Evolutionary conservation across 2,888 invertebrate genomes (phyloP).

Genomic region (Eupithecia insigniata): DNA sequence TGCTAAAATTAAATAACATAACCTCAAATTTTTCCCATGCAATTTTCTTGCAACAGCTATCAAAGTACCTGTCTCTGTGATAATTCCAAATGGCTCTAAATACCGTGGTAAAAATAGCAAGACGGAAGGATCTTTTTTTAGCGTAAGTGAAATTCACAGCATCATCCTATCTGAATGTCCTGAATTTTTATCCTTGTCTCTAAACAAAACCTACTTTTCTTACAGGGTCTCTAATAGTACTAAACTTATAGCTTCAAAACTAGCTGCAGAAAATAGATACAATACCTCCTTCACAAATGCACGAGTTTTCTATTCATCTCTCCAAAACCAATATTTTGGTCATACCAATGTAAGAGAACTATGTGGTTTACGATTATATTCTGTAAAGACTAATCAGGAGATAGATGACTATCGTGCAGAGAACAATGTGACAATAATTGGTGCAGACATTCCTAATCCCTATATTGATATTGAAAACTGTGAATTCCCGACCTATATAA

Average conservation of each 20-base stretch:
- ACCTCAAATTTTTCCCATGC: background rate
- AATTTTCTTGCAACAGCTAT: background rate
- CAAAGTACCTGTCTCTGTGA: background rate
- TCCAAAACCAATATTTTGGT: constrained; percentile 43
- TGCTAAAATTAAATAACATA: background rate
- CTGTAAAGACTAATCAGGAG: constrained; percentile 71
- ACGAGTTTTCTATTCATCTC: constrained; percentile 48
- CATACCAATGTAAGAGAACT: constrained; percentile 33
- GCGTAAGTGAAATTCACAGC: constrained; percentile 63
- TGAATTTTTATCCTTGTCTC: background rate
- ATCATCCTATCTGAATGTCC: background rate
- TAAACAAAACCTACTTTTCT: background rate
- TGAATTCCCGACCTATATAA: constrained; percentile 89
- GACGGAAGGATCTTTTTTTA: constrained; percentile 57
- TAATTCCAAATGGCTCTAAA: constrained; percentile 57
- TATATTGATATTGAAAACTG: constrained; percentile 90
- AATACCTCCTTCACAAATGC: constrained; percentile 45
- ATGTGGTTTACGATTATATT: constrained; percentile 54
- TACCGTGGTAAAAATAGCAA: constrained; percentile 52
- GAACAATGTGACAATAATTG: constrained; percentile 90
- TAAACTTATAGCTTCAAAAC: constrained; percentile 43
- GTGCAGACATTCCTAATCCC: constrained; percentile 88
- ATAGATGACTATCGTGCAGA: constrained; percentile 86
- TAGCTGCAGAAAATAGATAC: constrained; percentile 42
- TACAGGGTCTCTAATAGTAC: constrained; percentile 57